phyloP scores from a whole-genome alignment of 2,888 invertebrate genomes.

The Tiliacea citrago region DNA sequence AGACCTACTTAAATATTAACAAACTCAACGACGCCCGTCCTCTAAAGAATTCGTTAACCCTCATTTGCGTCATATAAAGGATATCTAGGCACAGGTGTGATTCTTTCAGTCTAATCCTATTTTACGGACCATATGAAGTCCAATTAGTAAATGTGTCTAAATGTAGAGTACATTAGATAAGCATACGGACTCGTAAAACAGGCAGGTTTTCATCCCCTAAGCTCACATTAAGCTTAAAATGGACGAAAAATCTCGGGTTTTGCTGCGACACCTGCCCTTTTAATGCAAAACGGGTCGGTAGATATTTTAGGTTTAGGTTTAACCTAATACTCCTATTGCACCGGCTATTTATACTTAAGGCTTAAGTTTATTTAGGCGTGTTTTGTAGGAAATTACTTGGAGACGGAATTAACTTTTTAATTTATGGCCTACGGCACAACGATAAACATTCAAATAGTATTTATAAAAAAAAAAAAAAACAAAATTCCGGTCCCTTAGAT shows the following conservation, averaged over 20 bases:
- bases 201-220: not conserved
- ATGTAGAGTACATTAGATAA: conserved; percentile 5
- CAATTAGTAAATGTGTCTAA: conserved; percentile 5
- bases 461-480: too few relatives aligned
- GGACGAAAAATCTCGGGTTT: not conserved
- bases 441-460: not conserved
- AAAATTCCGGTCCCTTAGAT: too few relatives aligned
- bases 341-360: not conserved
- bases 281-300: conserved; percentile 15
- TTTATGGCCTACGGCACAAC: not conserved
- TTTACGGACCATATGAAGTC: conserved; percentile 16
- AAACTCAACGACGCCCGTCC: conserved; percentile 2
- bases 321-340: not conserved
- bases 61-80: conserved; percentile 30
- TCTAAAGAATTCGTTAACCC: conserved; percentile 18
- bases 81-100: conserved; percentile 28
- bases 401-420: not conserved
- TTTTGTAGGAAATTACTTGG: not conserved
- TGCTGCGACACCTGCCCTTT: not conserved
- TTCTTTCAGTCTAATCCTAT: conserved; percentile 28
- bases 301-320: too few relatives aligned
- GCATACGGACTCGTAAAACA: not conserved
- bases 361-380: conserved; percentile 9
- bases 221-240: not conserved
- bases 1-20: not conserved